Conservation (phyloP, 1,140 invertebrate species). For the Zaprionus vittiger region DNA sequence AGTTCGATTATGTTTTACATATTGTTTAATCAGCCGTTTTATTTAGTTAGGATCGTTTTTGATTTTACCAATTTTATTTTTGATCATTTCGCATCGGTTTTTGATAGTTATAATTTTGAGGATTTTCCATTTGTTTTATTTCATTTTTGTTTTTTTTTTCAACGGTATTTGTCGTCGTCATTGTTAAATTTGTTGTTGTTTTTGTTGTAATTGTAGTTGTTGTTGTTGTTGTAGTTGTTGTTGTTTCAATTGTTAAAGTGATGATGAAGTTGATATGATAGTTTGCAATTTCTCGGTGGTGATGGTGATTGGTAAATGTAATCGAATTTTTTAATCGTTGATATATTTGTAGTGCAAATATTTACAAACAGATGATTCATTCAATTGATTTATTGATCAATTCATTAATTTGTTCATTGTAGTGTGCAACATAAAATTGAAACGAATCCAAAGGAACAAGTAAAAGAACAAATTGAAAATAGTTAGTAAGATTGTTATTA, state of each 20-base stretch:
- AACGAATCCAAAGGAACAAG: slow-evolving; percentile 69
- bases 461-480: slow-evolving; percentile 71
- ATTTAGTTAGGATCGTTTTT: slow-evolving; percentile 44
- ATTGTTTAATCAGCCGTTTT: slow-evolving; percentile 43
- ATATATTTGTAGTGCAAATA: slow-evolving; percentile 56
- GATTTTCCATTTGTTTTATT: slow-evolving; percentile 7
- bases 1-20: slow-evolving; percentile 50
- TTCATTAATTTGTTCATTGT: slow-evolving; percentile 57
- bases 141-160: slow-evolving; percentile 29
- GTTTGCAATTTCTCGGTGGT: slow-evolving; percentile 36
- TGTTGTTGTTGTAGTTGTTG: slow-evolving; percentile 43
- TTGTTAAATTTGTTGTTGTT: slow-evolving; percentile 45
- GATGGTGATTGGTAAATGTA: slow-evolving; percentile 43
- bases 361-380: slow-evolving; percentile 65
- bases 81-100: slow-evolving; percentile 13
- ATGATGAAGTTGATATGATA: slow-evolving; percentile 34
- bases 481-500: slow-evolving; percentile 64
- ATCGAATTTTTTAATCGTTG: slow-evolving; percentile 28
- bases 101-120: slow-evolving; percentile 33
- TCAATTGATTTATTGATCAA: slow-evolving; percentile 36
- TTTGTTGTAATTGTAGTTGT: slow-evolving; percentile 40
- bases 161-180: slow-evolving; percentile 39
- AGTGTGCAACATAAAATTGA: slow-evolving; percentile 70
- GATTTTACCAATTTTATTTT: slow-evolving; percentile 48
- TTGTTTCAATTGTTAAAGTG: slow-evolving; percentile 42